Conservation (phyloP, 2,888 invertebrate species). For the Andrena hattorfiana region DNA sequence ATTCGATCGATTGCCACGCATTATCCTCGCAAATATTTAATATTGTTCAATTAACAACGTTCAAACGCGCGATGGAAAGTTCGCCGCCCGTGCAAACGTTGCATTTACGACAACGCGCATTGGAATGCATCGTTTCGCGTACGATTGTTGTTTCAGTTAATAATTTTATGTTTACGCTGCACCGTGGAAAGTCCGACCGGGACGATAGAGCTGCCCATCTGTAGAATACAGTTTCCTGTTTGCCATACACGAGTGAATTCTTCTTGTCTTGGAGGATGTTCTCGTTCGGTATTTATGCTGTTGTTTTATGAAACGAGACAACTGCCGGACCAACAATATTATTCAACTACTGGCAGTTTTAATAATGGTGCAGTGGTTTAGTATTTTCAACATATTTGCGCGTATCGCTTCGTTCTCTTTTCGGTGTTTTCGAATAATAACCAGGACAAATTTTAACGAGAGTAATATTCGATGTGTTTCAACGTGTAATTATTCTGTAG, state of each 20-base stretch:
- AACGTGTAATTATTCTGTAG: constrained; percentile 33
- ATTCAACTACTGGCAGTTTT: constrained; percentile 43
- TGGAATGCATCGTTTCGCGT: constrained; percentile 51
- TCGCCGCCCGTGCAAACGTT: constrained; percentile 44
- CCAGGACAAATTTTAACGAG: background rate
- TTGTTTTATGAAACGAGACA: background rate
- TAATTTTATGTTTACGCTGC: constrained; percentile 49
- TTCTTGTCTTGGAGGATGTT: constrained; percentile 10
- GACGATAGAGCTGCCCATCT: background rate
- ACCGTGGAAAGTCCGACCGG: constrained; percentile 15
- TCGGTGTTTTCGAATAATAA: background rate
- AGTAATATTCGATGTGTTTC: constrained; percentile 9
- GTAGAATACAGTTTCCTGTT: constrained; percentile 2
- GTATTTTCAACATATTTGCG: constrained; percentile 37
- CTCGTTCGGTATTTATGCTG: constrained; percentile 11
- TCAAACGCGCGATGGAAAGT: constrained; percentile 43
- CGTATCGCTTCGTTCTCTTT: background rate
- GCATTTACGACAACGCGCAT: constrained; percentile 39
- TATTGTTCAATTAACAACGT: constrained; percentile 46
- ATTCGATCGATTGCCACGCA: constrained; percentile 27
- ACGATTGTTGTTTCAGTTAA: constrained; percentile 43
- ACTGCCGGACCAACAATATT: constrained; percentile 21
- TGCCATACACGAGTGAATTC: constrained; percentile 1
- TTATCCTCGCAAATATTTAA: constrained; percentile 52
- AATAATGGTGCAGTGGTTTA: constrained; percentile 26